phyloP scores from a whole-genome alignment of 2,113 vertebrate species.

The Clupea harengus region DNA sequence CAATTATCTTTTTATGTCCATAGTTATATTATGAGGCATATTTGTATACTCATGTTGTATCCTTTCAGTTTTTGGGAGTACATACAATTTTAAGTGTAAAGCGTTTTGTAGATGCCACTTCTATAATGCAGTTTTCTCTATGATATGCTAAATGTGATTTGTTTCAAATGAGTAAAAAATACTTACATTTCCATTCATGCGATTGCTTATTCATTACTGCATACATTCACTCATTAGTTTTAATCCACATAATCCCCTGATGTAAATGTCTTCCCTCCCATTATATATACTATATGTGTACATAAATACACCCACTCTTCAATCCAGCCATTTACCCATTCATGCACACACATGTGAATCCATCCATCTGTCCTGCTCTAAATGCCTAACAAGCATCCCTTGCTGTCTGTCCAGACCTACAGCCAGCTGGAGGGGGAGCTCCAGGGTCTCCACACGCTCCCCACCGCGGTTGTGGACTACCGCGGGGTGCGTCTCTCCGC shows the following conservation, averaged over 20 bases:
- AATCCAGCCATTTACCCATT: background rate
- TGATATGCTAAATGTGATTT: background rate
- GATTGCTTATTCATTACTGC: too few species aligned
- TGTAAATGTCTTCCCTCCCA: too few species aligned
- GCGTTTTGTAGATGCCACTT: background rate
- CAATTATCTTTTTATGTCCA: background rate
- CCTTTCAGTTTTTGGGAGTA: background rate
- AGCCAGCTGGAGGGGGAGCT: constrained; percentile 62
- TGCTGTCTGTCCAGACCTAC: constrained; percentile 59
- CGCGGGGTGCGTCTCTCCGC: constrained; percentile 76
- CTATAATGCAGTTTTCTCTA: background rate
- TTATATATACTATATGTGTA: too few species aligned
- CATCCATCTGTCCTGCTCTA: too few species aligned
- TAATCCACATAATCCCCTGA: too few species aligned
- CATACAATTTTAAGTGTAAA: background rate
- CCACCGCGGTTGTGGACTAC: constrained; percentile 77
- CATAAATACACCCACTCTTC: too few species aligned
- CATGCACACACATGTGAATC: background rate
- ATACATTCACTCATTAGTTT: too few species aligned
- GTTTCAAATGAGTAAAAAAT: background rate
- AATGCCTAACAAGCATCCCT: background rate
- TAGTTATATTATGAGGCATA: too few species aligned
- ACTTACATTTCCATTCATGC: background rate
- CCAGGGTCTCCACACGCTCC: constrained; percentile 73
- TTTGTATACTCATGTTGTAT: background rate